These are phyloP conservation scores for Agonum fuliginosum DNA, from an alignment of 2,888 invertebrate genomes.

Conservation along the genomic window DNA sequence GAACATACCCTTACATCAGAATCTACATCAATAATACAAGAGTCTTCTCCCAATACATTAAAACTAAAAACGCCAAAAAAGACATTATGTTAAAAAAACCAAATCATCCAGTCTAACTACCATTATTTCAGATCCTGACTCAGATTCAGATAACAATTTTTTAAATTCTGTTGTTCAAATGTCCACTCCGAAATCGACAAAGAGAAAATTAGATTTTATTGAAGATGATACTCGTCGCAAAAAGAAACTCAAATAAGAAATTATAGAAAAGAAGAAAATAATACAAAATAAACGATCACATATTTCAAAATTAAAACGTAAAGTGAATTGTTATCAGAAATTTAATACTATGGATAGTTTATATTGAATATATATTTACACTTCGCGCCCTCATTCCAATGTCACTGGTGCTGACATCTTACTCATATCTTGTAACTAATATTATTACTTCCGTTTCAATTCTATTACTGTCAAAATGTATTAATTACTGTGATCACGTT, in stretches of 20 bases:
- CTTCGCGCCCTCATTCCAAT: too few relatives aligned
- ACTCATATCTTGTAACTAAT: too few relatives aligned
- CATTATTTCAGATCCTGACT: neutral
- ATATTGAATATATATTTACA: too few relatives aligned
- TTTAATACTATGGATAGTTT: conserved; percentile 2
- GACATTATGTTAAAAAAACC: too few relatives aligned
- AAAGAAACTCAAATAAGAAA: neutral
- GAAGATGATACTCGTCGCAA: conserved; percentile 1
- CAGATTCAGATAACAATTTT: neutral
- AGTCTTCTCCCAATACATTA: neutral
- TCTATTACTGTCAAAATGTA: too few relatives aligned
- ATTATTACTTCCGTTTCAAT: too few relatives aligned
- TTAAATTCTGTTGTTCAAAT: neutral
- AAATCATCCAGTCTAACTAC: neutral
- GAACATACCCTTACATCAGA: neutral
- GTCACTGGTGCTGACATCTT: too few relatives aligned
- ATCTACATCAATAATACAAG: neutral
- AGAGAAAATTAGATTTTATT: neutral
- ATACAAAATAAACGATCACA: conserved; percentile 5
- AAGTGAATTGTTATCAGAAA: neutral
- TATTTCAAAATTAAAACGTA: conserved; percentile 29
- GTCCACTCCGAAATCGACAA: neutral
- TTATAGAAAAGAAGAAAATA: neutral
- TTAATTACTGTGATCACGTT: too few relatives aligned
- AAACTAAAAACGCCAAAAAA: neutral